Conservation (phyloP, 2,113 vertebrate species). For the Serinus canaria region DNA sequence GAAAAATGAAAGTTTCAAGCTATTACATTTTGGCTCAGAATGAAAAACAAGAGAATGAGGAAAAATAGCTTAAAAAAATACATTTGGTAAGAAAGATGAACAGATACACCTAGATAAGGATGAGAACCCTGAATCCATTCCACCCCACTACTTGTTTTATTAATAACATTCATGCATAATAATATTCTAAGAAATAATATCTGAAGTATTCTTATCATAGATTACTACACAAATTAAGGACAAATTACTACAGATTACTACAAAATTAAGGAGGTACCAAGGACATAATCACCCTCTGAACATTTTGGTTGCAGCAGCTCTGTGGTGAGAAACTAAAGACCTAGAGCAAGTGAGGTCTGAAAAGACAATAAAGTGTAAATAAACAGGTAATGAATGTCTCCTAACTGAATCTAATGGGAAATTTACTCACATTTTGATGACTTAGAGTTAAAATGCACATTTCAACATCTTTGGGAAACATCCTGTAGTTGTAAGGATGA, state of each 20-base stretch:
- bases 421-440: constrained; percentile 66
- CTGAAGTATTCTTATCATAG: not conserved
- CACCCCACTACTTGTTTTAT: not conserved
- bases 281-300: not conserved
- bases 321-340: not conserved
- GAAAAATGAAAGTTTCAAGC: not conserved
- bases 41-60: not conserved
- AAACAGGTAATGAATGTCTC: not conserved
- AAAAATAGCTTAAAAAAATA: not conserved
- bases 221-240: not conserved
- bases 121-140: not conserved
- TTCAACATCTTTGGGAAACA: constrained; percentile 77
- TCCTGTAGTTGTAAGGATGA: constrained; percentile 75
- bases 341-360: not conserved
- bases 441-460: constrained; percentile 73
- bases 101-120: not conserved
- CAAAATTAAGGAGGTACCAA: not conserved
- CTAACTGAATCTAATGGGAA: not conserved
- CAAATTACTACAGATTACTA: too few species aligned
- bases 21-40: not conserved
- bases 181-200: not conserved
- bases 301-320: not conserved
- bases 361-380: not conserved
- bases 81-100: not conserved
- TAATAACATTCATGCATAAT: not conserved